Evolutionary conservation across 1,140 invertebrate species (phyloP).

Genomic region (Hydropsyche tenuis): DNA sequence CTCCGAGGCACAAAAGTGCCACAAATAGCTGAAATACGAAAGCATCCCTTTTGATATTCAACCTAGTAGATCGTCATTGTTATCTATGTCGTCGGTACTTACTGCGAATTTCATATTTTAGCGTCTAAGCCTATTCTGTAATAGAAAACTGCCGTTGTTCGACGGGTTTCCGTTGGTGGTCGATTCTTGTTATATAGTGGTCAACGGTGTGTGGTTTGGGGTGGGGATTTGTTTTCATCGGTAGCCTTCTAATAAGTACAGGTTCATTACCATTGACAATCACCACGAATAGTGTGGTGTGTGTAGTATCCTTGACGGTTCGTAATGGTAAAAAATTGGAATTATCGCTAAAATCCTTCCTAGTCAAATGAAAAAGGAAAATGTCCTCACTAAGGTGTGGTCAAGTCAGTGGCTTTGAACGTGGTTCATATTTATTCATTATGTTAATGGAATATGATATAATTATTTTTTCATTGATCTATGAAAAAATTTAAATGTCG

Average conservation of each 20-base stretch:
- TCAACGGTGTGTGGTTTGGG: not conserved
- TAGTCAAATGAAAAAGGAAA: not conserved
- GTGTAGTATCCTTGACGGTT: not conserved
- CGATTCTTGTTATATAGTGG: conserved; percentile 11
- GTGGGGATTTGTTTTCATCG: not conserved
- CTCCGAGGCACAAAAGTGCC: conserved; percentile 28
- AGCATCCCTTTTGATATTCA: not conserved
- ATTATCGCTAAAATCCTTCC: not conserved
- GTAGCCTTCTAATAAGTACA: not conserved
- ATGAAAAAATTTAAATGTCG: too few species aligned
- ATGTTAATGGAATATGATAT: too few species aligned
- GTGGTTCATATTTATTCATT: too few species aligned
- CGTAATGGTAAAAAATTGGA: not conserved
- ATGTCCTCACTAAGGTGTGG: too few species aligned
- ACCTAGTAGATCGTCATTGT: not conserved
- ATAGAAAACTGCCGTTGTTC: conserved; percentile 21
- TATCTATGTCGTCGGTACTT: not conserved
- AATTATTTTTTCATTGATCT: too few species aligned
- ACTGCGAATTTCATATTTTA: not conserved
- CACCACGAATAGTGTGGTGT: not conserved
- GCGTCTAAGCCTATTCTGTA: conserved; percentile 9
- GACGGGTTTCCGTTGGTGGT: not conserved
- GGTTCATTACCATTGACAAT: conserved; percentile 15
- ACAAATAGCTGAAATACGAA: conserved; percentile 36
- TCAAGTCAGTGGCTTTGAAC: too few species aligned